Percentiles rank a stretch among this genome's conserved stretches.
Evolutionary conservation across 35 echinoderm and acorn worm genomes (phyloP).

Genomic region (Apostichopus japonicus): DNA sequence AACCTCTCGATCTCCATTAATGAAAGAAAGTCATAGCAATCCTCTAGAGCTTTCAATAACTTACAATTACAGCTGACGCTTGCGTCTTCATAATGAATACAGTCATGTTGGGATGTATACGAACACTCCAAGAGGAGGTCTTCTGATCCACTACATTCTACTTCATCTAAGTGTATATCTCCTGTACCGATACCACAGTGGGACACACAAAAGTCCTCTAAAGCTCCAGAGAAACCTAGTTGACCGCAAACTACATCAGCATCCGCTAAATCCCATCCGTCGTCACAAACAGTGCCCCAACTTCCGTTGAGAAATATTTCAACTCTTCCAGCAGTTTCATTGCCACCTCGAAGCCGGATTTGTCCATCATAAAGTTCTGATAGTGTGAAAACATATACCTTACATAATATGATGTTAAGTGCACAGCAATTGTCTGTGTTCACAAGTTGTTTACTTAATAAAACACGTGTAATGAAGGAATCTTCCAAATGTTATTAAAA

Average conservation of each 20-base stretch:
- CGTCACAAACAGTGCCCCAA: slow-evolving; percentile 9
- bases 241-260: slow-evolving; percentile 9
- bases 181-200: neutral
- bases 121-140: neutral
- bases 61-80: slow-evolving; percentile 52
- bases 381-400: too few relatives aligned
- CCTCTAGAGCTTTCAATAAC: too few relatives aligned
- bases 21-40: too few relatives aligned
- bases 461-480: too few relatives aligned
- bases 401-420: too few relatives aligned
- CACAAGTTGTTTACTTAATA: too few relatives aligned
- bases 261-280: neutral
- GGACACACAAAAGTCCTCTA: neutral
- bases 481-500: too few relatives aligned
- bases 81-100: slow-evolving; percentile 32
- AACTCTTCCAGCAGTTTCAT: neutral
- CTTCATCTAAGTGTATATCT: slow-evolving; percentile 23
- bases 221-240: neutral
- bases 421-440: too few relatives aligned
- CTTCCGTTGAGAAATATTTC: neutral
- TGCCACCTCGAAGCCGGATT: neutral
- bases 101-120: neutral
- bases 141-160: slow-evolving; percentile 16
- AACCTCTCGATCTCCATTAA: too few relatives aligned
- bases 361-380: too few relatives aligned